Percentiles rank a stretch among this genome's conserved stretches.
Conservation (phyloP, 2,888 invertebrate species). For the Charanyca ferruginea region DNA sequence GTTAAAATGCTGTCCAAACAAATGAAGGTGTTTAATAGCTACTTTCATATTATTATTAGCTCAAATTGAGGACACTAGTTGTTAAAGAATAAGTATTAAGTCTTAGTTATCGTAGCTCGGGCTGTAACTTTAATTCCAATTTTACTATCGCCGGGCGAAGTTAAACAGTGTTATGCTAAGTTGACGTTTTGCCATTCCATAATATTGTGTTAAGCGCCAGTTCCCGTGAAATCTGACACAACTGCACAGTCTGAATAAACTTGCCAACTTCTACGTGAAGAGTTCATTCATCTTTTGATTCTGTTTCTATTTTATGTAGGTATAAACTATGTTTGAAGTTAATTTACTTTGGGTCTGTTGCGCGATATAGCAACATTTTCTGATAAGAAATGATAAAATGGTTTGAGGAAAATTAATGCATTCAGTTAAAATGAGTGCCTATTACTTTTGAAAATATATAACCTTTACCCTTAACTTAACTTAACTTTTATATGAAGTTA, state of each 20-base stretch:
- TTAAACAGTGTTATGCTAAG: slow-evolving; percentile 84
- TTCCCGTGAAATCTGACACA: slow-evolving; percentile 83
- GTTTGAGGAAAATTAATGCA: slow-evolving; percentile 15
- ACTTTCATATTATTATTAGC: slow-evolving; percentile 5
- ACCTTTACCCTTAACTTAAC: not conserved
- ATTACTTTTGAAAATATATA: too few relatives aligned
- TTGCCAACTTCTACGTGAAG: slow-evolving; percentile 74
- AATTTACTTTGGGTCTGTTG: slow-evolving; percentile 45
- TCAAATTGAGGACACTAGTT: not conserved
- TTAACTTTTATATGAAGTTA: not conserved
- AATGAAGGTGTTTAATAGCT: slow-evolving; percentile 3
- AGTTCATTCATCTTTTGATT: slow-evolving; percentile 73
- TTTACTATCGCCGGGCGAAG: slow-evolving; percentile 74
- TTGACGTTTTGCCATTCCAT: slow-evolving; percentile 82
- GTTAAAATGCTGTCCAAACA: slow-evolving; percentile 34
- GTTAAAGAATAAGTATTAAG: slow-evolving; percentile 26
- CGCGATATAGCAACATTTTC: slow-evolving; percentile 28
- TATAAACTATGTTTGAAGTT: slow-evolving; percentile 54
- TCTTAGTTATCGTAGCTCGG: slow-evolving; percentile 30
- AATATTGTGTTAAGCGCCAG: slow-evolving; percentile 85
- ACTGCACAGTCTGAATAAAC: slow-evolving; percentile 83
- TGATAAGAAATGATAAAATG: slow-evolving; percentile 53
- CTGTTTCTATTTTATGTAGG: slow-evolving; percentile 56
- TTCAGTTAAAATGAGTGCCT: slow-evolving; percentile 22
- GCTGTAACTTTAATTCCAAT: slow-evolving; percentile 66